A percentile compares a stretch with the other conserved stretches of the same genome.
These are phyloP conservation scores for Ennomos quercinarius DNA, from an alignment of 2,888 invertebrate species.

Conservation along the genomic window DNA sequence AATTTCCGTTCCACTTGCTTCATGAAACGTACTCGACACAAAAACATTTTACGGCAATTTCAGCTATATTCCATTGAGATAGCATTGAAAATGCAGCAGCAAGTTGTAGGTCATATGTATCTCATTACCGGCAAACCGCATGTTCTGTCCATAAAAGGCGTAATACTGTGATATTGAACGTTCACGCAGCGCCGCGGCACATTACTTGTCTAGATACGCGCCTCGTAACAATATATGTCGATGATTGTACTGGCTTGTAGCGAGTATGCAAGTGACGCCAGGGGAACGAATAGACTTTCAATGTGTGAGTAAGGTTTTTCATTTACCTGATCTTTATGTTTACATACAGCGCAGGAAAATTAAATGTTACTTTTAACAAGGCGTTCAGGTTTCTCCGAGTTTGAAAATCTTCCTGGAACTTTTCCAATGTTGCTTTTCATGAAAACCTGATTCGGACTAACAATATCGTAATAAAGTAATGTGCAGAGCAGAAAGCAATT, in stretches of 20 bases:
- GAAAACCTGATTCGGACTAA: no score
- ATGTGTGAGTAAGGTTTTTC: no score
- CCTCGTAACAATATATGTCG: slow-evolving; percentile 17
- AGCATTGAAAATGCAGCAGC: not conserved
- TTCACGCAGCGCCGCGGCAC: slow-evolving; percentile 7
- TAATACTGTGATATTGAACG: slow-evolving; percentile 22
- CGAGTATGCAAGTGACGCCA: slow-evolving; percentile 1
- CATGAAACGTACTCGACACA: not conserved
- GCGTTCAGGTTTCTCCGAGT: no score
- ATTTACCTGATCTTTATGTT: no score
- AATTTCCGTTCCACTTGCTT: not conserved
- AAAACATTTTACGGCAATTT: not conserved
- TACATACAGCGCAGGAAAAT: no score
- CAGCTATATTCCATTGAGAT: slow-evolving; percentile 6
- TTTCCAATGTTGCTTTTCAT: no score
- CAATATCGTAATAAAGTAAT: no score
- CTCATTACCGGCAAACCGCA: slow-evolving; percentile 26
- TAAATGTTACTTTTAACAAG: no score
- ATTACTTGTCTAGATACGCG: not conserved
- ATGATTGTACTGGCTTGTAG: not conserved
- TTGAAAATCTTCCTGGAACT: no score
- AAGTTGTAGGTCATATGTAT: slow-evolving; percentile 8
- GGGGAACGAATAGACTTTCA: not conserved
- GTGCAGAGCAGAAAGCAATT: no score
- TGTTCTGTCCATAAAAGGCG: slow-evolving; percentile 16